A percentile compares a stretch with the other conserved stretches of the same genome.
phyloP scores from a whole-genome alignment of 2,797 vertebrate species.

The Pyrocephalus nanus region DNA sequence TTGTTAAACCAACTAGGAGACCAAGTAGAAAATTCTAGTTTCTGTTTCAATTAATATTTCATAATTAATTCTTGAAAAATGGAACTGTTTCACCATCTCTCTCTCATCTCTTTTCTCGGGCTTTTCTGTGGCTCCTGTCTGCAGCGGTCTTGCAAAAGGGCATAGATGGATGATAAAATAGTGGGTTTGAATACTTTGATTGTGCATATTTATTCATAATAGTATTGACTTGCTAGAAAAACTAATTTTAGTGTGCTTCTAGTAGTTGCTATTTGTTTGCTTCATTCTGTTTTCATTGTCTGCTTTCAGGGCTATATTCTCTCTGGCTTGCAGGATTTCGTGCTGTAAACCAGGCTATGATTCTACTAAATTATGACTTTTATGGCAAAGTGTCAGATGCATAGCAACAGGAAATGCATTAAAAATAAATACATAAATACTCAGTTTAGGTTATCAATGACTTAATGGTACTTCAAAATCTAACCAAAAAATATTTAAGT shows the following conservation, averaged over 20 bases:
- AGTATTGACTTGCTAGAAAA: neutral
- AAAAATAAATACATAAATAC: neutral
- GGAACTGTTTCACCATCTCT: neutral
- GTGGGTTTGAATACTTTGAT: neutral
- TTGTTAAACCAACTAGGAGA: neutral
- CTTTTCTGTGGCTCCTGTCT: neutral
- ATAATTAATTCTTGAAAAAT: conserved; percentile 2
- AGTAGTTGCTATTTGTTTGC: neutral
- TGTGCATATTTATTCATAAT: neutral
- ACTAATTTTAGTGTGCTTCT: neutral
- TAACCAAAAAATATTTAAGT: neutral
- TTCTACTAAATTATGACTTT: neutral
- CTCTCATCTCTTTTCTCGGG: neutral
- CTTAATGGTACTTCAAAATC: neutral
- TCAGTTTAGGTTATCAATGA: neutral
- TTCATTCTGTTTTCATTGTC: neutral
- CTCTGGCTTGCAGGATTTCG: neutral
- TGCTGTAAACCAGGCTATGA: neutral
- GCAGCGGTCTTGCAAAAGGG: neutral
- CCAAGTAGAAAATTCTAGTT: neutral
- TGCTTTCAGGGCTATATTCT: neutral
- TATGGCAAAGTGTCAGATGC: neutral
- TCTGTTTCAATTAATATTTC: conserved; percentile 20
- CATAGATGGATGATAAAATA: neutral
- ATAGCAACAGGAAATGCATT: neutral